Evolutionary conservation across 2,888 invertebrate genomes (phyloP), one percentile per base, ranked within the genome.

Genomic region (Heliconius ethilla): DNA sequence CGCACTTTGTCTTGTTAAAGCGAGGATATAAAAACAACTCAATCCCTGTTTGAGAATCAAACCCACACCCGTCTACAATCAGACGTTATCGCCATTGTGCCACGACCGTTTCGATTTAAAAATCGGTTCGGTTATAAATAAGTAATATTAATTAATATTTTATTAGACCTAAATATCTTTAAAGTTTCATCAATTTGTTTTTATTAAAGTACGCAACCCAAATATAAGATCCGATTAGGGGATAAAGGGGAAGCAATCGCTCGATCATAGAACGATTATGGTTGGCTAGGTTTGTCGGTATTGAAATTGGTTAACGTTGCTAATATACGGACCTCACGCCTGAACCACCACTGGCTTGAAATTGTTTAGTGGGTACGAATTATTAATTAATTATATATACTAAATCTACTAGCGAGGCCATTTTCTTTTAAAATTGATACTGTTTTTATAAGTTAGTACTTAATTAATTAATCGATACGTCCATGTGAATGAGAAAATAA

Each of bases 211-310:
- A 18, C 40, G 27, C 25, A 45, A 40, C 63, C 63, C 74, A 45
- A 27, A 74, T 74, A 74, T 25, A 33, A 72, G 72, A 72, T 72
- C 74, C 27, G 63, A 74, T 74, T 74, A 65, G 29, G 25, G 74
- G 74, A 74, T 73, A 55, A 65, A 40, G 70, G 40, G 65, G 77
- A 73, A 76, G 73, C 65, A 77, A 67, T 69, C 40, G 67, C 45
- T 74, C 67, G 73, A 67, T 77, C 74, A 73, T 74, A 69, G 59
- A 27, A 70, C 33, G 51, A 72, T 76, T 76, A 70, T 70, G 63
- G 65, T 45, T 63, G 70, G 67, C 59, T 62, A 59, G 67, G 40
- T 25, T 74, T 22, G 66, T 40, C 55, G 37, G 22, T 33, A 22
- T 29, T 45, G 62, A 62, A 74, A 74, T 77, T 74, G 74, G 77